Evolutionary conservation across 2,113 vertebrate genomes (phyloP).

Genomic region (Actinemys pallida): DNA sequence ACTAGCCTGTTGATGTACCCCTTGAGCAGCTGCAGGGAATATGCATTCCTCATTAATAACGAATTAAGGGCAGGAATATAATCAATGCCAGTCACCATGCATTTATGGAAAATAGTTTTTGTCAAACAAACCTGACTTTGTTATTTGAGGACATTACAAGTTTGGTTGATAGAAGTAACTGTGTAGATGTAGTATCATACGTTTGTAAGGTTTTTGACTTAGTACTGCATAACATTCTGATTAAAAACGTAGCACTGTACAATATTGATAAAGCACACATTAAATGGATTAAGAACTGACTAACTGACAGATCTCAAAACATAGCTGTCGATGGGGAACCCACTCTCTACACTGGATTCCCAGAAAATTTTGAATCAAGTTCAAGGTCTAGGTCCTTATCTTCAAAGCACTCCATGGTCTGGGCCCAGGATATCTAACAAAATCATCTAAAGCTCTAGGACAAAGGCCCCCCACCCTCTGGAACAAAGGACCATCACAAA

Average conservation of each 20-base stretch:
- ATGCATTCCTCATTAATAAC: neutral
- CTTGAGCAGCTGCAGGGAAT: neutral
- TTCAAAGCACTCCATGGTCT: neutral
- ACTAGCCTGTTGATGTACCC: fast-evolving
- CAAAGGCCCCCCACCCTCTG: neutral
- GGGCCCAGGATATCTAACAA: neutral
- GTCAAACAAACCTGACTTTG: neutral
- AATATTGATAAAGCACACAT: neutral
- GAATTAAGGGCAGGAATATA: neutral
- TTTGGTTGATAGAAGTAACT: neutral
- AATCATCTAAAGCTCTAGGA: neutral
- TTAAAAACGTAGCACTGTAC: neutral
- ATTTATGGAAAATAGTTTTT: neutral
- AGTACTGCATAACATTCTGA: neutral
- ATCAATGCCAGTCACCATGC: neutral
- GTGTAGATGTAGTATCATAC: neutral
- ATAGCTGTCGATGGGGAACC: neutral
- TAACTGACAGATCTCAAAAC: neutral
- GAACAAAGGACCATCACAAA: neutral
- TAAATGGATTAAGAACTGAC: neutral
- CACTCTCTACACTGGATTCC: neutral
- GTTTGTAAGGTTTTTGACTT: neutral
- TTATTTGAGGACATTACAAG: neutral
- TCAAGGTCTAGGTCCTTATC: neutral
- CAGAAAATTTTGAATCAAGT: neutral